phyloP scores from a whole-genome alignment of 2,888 invertebrate genomes.

The Adela reaumurella region DNA sequence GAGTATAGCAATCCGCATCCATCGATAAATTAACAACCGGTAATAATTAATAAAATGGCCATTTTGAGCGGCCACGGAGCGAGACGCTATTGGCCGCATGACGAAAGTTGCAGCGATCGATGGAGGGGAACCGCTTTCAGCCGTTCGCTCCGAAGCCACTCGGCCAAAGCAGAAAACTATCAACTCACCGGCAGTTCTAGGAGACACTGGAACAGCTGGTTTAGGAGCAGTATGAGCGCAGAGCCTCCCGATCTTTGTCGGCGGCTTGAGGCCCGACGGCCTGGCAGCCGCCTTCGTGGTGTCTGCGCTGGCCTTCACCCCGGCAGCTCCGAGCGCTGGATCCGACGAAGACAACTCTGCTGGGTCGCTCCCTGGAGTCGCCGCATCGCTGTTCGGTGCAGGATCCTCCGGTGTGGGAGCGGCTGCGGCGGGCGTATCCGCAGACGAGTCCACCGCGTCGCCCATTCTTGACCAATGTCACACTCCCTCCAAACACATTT shows the following conservation, averaged over 20 bases:
- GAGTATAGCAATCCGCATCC: too few relatives aligned
- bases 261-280: slow-evolving; percentile 61
- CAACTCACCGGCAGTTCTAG: slow-evolving; percentile 47
- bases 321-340: neutral
- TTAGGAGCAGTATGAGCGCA: slow-evolving; percentile 62
- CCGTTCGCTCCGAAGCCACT: too few relatives aligned
- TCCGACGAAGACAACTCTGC: neutral
- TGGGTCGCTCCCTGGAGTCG: neutral
- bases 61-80: too few relatives aligned
- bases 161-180: too few relatives aligned
- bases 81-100: too few relatives aligned
- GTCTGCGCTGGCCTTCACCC: slow-evolving; percentile 16
- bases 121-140: too few relatives aligned
- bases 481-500: slow-evolving; percentile 1
- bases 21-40: too few relatives aligned
- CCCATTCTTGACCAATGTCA: neutral
- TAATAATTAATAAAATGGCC: too few relatives aligned
- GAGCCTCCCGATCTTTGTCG: slow-evolving; percentile 65
- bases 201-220: slow-evolving; percentile 63
- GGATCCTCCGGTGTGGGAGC: neutral
- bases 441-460: neutral
- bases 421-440: neutral
- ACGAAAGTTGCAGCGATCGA: too few relatives aligned
- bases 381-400: neutral
- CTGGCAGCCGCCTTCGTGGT: slow-evolving; percentile 40